Conservation (phyloP, 2,888 invertebrate species). For the Aquatica leii region DNA sequence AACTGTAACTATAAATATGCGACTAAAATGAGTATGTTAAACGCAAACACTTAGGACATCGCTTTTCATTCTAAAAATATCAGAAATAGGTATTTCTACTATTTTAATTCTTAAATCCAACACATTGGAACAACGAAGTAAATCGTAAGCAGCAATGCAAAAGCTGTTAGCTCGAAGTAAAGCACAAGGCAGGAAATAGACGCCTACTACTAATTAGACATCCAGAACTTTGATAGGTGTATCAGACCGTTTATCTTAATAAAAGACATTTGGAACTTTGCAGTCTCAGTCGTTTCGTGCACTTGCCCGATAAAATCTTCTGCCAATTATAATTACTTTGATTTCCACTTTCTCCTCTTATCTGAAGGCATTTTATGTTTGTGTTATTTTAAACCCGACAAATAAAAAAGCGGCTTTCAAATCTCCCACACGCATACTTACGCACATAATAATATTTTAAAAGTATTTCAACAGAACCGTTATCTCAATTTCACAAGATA, state of each 20-base stretch:
- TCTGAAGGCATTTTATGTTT: background rate
- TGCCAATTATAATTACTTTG: slow-evolving; percentile 25
- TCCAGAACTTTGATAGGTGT: slow-evolving; percentile 20
- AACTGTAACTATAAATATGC: too few species aligned
- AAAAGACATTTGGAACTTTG: slow-evolving; percentile 23
- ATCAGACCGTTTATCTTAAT: slow-evolving; percentile 22
- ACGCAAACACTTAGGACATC: too few species aligned
- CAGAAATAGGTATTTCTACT: too few species aligned
- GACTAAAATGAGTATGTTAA: too few species aligned
- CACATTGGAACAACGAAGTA: too few species aligned
- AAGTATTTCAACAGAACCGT: slow-evolving; percentile 7
- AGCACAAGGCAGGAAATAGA: background rate
- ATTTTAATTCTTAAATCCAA: too few species aligned
- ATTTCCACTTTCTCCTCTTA: background rate
- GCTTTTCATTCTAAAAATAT: too few species aligned
- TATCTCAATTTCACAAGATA: slow-evolving; percentile 1
- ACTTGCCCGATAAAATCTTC: slow-evolving; percentile 19
- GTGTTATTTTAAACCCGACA: background rate
- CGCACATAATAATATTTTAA: slow-evolving; percentile 9
- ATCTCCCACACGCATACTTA: slow-evolving; percentile 4
- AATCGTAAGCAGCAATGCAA: too few species aligned
- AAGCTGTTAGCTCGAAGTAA: too few species aligned
- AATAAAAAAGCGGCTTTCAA: slow-evolving; percentile 3
- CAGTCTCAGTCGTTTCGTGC: slow-evolving; percentile 18
- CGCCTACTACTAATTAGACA: slow-evolving; percentile 22